phyloP scores from a whole-genome alignment of 2,888 invertebrate species.

The Platycheirus albimanus region DNA sequence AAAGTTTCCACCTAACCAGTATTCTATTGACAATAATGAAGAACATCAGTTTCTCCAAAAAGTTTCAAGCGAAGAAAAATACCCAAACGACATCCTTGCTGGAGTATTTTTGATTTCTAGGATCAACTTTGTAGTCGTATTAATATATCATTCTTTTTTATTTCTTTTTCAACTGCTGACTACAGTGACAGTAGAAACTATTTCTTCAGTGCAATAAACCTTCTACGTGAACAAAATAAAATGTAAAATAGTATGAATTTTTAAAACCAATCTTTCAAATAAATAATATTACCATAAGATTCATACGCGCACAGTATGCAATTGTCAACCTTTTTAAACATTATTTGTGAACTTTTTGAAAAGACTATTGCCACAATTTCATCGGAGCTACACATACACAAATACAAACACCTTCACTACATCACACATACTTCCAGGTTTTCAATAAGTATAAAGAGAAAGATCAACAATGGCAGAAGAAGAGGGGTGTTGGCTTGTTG shows the following conservation, averaged over 20 bases:
- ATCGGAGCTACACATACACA: conserved; percentile 9
- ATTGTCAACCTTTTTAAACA: conserved; percentile 53
- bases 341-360: conserved; percentile 56
- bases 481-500: neutral
- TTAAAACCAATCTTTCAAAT: too few relatives aligned
- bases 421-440: neutral
- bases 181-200: too few relatives aligned
- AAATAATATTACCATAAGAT: too few relatives aligned
- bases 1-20: too few relatives aligned
- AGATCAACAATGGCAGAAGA: conserved; percentile 20
- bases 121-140: conserved; percentile 7
- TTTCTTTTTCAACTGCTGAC: neutral
- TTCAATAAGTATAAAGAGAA: conserved; percentile 19
- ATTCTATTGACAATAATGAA: too few relatives aligned
- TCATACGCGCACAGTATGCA: neutral
- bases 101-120: neutral
- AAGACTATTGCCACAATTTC: too few relatives aligned
- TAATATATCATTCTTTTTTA: neutral
- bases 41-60: conserved; percentile 16
- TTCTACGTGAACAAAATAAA: too few relatives aligned
- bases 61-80: conserved; percentile 3
- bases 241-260: too few relatives aligned
- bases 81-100: conserved; percentile 24
- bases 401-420: too few relatives aligned
- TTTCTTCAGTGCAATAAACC: neutral